Percentiles rank a stretch among this genome's conserved stretches.
Conservation (phyloP, 2,797 vertebrate species). For the Clarias pachynema region DNA sequence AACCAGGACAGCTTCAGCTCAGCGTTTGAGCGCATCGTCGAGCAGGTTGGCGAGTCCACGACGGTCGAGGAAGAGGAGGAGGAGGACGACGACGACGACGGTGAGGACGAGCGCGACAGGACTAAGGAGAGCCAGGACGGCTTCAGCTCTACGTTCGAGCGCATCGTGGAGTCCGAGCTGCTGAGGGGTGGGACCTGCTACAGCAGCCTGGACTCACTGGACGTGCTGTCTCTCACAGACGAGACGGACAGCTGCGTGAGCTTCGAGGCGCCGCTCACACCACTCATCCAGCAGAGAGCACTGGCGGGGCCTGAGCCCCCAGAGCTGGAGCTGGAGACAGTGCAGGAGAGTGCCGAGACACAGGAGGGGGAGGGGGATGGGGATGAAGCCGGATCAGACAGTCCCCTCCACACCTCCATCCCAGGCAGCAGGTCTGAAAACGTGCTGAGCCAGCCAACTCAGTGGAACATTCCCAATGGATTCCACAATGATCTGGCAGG, state of each 20-base stretch:
- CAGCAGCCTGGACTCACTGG: conserved; percentile 94
- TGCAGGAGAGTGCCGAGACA: conserved; percentile 76
- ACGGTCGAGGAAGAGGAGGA: conserved; percentile 72
- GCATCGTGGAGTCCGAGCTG: conserved; percentile 93
- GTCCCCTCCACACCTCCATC: conserved; percentile 88
- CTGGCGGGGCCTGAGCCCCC: conserved; percentile 83
- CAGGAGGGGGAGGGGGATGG: conserved; percentile 62
- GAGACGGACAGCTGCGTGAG: conserved; percentile 98
- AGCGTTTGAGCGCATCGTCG: conserved; percentile 90
- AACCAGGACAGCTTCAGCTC: conserved; percentile 93
- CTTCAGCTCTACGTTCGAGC: conserved; percentile 95
- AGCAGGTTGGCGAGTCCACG: conserved; percentile 76
- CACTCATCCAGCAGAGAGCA: conserved; percentile 93
- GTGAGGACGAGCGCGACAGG: conserved; percentile 73
- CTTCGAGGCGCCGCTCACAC: conserved; percentile 93
- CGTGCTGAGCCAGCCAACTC: conserved; percentile 84
- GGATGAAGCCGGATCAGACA: conserved; percentile 70
- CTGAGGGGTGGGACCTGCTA: conserved; percentile 91
- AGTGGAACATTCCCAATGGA: conserved; percentile 86
- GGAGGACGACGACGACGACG: conserved; percentile 46
- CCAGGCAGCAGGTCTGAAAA: conserved; percentile 94
- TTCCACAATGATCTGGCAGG: conserved; percentile 80
- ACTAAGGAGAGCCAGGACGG: conserved; percentile 87
- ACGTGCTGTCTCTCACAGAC: conserved; percentile 91
- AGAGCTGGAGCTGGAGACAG: conserved; percentile 81